Conservation (phyloP, 1,140 invertebrate species). For the Coelopa frigida region DNA sequence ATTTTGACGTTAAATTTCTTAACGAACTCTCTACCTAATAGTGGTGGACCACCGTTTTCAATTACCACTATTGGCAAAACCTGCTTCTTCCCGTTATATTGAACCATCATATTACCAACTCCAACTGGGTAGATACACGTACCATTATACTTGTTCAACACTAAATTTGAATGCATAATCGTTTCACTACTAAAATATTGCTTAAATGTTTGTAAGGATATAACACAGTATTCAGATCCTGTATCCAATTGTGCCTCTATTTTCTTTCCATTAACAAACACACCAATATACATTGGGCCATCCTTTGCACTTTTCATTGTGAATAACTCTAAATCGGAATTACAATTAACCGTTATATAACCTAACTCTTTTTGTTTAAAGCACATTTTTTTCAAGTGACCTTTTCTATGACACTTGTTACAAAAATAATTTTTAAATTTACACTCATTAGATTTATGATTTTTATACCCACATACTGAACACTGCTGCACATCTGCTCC, state of each 20-base stretch:
- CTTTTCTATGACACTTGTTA: conserved; percentile 14
- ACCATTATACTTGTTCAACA: conserved; percentile 4
- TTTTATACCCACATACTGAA: conserved; percentile 16
- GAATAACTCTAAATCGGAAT: conserved; percentile 2
- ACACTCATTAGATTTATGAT: conserved; percentile 14
- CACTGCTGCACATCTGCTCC: conserved; percentile 11
- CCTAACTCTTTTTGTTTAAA: background rate
- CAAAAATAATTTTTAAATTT: conserved; percentile 15
- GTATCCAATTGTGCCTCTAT: conserved; percentile 5
- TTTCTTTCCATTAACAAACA: background rate
- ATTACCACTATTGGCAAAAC: conserved; percentile 19
- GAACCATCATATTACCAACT: background rate
- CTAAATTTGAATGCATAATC: background rate
- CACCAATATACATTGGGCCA: conserved; percentile 1
- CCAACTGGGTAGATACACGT: background rate
- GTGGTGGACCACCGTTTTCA: conserved; percentile 19
- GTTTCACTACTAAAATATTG: background rate
- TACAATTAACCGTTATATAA: too few species aligned
- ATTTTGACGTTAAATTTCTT: conserved; percentile 4
- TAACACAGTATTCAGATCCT: conserved; percentile 3
- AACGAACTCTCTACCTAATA: conserved; percentile 18
- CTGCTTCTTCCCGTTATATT: background rate
- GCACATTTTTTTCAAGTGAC: conserved; percentile 19
- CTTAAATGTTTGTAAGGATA: background rate
- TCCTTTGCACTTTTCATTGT: background rate